Conservation (phyloP, 2,113 vertebrate genomes). For the Nematolebias whitei region DNA sequence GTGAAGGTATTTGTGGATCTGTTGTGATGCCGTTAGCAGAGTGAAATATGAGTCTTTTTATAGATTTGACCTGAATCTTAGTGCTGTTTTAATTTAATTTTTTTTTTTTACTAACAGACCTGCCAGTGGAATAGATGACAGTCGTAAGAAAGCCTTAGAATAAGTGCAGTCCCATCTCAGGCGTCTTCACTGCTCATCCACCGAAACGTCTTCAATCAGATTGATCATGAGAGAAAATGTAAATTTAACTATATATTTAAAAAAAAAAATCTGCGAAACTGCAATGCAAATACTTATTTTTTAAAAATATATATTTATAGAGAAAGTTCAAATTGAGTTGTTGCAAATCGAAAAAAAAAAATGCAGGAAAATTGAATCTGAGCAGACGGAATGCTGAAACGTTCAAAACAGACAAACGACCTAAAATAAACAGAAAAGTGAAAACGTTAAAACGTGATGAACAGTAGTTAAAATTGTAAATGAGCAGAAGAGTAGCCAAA, state of each 20-base stretch:
- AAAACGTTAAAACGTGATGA: too few relatives aligned
- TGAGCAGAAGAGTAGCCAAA: too few relatives aligned
- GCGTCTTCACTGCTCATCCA: too few relatives aligned
- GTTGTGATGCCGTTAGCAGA: conserved; percentile 11
- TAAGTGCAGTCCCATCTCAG: conserved; percentile 19
- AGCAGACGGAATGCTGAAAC: conserved; percentile 52
- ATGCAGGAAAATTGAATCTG: conserved; percentile 34
- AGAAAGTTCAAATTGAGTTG: too few relatives aligned
- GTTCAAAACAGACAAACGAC: conserved; percentile 47
- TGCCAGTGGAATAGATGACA: conserved; percentile 24
- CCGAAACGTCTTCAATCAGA: too few relatives aligned
- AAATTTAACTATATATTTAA: conserved; percentile 27
- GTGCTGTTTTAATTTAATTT: too few relatives aligned
- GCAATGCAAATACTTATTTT: too few relatives aligned
- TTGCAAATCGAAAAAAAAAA: too few relatives aligned
- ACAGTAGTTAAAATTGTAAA: too few relatives aligned
- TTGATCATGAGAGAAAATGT: conserved; percentile 57
- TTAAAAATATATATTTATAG: too few relatives aligned
- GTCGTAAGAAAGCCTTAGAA: conserved; percentile 15
- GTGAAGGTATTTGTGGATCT: conserved; percentile 23
- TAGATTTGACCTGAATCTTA: conserved; percentile 33
- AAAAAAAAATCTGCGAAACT: too few relatives aligned
- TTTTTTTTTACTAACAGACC: conserved; percentile 22
- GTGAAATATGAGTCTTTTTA: conserved; percentile 28
- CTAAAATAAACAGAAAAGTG: too few relatives aligned